These are phyloP conservation scores for Polypedilum pembai DNA, from an alignment of 1,140 invertebrate genomes.

Conservation along the genomic window DNA sequence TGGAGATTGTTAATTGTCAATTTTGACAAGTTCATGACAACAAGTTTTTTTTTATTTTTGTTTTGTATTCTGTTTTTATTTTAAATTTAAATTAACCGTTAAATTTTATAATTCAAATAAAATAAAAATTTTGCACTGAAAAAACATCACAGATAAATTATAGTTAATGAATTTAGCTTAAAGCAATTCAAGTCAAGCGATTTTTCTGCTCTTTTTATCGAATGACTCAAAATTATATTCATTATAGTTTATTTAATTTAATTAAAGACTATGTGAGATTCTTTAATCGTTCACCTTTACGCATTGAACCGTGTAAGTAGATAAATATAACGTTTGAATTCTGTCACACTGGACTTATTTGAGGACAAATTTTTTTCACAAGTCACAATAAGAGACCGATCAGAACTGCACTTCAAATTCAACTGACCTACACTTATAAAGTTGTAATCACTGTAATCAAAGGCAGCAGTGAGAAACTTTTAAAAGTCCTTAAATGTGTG, in stretches of 20 bases:
- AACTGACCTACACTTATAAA: slow-evolving; percentile 17
- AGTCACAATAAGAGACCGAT: background rate
- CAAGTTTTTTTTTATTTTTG: too few relatives aligned
- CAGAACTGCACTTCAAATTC: slow-evolving; percentile 10
- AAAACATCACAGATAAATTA: background rate
- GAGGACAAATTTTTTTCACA: background rate
- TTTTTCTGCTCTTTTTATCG: background rate
- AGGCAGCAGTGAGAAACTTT: background rate
- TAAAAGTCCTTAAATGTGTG: background rate
- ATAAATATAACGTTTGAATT: slow-evolving; percentile 2
- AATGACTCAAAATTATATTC: slow-evolving; percentile 7
- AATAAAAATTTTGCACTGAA: too few relatives aligned
- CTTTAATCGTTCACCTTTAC: background rate
- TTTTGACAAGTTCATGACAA: background rate
- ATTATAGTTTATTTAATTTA: slow-evolving; percentile 20
- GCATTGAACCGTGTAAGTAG: background rate
- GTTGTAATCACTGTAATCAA: background rate
- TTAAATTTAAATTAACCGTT: too few relatives aligned
- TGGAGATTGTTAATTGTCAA: background rate
- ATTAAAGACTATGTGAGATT: background rate
- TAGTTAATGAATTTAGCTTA: slow-evolving; percentile 8
- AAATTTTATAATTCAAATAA: too few relatives aligned
- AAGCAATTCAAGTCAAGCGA: background rate
- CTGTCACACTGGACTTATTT: slow-evolving; percentile 1
- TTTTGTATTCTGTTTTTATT: too few relatives aligned